Evolutionary conservation across 1,140 invertebrate species (phyloP).

Genomic region (Atta texana): DNA sequence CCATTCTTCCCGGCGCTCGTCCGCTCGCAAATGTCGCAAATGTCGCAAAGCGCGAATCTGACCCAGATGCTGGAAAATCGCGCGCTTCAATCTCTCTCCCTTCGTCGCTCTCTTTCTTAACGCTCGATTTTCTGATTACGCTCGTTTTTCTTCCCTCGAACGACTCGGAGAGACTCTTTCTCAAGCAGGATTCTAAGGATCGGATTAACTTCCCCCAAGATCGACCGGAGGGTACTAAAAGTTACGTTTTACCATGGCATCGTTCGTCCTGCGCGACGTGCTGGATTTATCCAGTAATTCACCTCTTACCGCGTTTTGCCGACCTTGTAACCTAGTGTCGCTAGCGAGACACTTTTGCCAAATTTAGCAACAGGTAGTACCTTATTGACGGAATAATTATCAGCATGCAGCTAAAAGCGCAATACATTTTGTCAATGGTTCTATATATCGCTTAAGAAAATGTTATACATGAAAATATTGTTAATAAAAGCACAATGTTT

Average conservation of each 20-base stretch:
- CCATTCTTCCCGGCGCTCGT: background rate
- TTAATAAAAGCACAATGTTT: background rate
- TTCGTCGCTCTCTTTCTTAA: constrained; percentile 32
- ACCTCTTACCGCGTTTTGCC: constrained; percentile 19
- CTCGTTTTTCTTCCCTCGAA: constrained; percentile 59
- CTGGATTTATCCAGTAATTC: constrained; percentile 50
- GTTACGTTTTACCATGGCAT: constrained; percentile 41
- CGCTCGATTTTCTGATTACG: constrained; percentile 59
- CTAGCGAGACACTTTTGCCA: constrained; percentile 55
- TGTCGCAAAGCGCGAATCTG: constrained; percentile 47
- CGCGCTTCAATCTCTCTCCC: constrained; percentile 13
- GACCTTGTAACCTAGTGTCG: constrained; percentile 34
- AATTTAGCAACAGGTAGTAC: constrained; percentile 63
- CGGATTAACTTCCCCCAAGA: constrained; percentile 48
- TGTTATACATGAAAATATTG: background rate
- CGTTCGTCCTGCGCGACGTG: constrained; percentile 29
- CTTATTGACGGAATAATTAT: constrained; percentile 58
- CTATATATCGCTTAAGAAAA: background rate
- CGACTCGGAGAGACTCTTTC: constrained; percentile 46
- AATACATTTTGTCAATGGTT: background rate
- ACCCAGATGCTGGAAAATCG: constrained; percentile 46
- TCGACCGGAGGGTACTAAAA: constrained; percentile 28
- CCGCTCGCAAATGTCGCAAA: constrained; percentile 30
- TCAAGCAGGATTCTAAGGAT: constrained; percentile 56
- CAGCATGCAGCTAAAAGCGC: background rate